Evolutionary conservation across 2,113 vertebrate genomes (phyloP), one percentile per base, ranked within the genome.

Genomic region (Anguilla japonica): DNA sequence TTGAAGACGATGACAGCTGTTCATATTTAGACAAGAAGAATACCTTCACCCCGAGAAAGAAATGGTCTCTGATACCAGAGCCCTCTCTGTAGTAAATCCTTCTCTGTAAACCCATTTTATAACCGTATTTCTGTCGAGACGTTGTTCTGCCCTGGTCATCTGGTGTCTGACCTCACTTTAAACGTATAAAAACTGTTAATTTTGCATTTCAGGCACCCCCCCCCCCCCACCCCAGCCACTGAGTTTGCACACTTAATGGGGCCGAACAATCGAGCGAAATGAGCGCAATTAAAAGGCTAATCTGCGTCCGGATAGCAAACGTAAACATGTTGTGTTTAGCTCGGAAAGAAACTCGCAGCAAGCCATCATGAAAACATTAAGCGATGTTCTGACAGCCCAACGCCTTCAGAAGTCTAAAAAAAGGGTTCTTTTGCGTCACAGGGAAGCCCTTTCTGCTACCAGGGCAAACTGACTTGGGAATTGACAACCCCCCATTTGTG

Each of bases 201-300:
- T 40, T n/a, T 0, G 34, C 29, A 22, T 43, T 18, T 60, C n/a
- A 13, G 71, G n/a, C 71, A 13, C 0, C 40, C 63, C 81, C 79
- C 83, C 83, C 43, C 43, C 4, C 4, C 43, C 43, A 46, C 43
- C 8, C 43, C 83, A 53, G 29, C 83, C 20, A 16, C 81, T 87
- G 78, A 3, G n/a, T 40, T 86, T 78, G 53, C 39, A 15, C 81
- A 78, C 75, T 82, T 89, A 87, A 87, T 89, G 87, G 88, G 87
- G 84, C 86, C 43, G 83, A 89, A 84, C 86, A 79, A 67, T 43
- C 85, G 84, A 80, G 39, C 40, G 20, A 56, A 86, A 39, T 81
- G 15, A 83, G 82, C 50, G 63, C 79, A 81, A 84, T 85, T 89
- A 81, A 81, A 81, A 2, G 79, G 11, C 8, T 86, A 82, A 87